Conservation (phyloP, 2,888 invertebrate genomes). For the Pristionchus japonicus region DNA sequence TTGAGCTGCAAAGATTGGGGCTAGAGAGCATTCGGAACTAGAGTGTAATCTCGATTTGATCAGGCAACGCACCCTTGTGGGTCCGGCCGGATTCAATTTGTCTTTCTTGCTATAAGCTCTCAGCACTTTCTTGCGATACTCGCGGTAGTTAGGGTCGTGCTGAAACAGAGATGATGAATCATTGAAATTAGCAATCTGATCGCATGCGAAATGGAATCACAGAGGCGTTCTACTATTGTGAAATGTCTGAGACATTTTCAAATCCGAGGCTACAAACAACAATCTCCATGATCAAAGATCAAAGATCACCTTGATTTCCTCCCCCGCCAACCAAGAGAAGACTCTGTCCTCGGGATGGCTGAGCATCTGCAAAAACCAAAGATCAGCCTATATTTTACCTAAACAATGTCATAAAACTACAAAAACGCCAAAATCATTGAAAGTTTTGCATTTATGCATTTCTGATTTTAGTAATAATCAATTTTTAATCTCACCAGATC, state of each 20-base stretch:
- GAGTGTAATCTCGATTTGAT: neutral
- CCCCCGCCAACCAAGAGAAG: neutral
- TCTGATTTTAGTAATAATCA: too few relatives aligned
- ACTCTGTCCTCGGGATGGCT: neutral
- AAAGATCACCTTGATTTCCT: neutral
- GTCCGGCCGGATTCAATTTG: neutral
- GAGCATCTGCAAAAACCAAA: neutral
- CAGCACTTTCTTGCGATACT: neutral
- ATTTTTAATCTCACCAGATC: neutral
- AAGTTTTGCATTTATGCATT: too few relatives aligned
- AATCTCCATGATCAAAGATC: too few relatives aligned
- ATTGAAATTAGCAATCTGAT: too few relatives aligned
- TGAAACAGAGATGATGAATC: too few relatives aligned
- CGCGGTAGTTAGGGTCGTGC: neutral
- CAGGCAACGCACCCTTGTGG: neutral
- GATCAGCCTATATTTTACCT: neutral
- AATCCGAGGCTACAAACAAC: too few relatives aligned
- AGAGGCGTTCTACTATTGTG: too few relatives aligned
- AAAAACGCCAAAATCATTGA: too few relatives aligned
- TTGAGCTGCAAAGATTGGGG: neutral
- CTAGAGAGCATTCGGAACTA: neutral
- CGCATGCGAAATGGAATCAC: too few relatives aligned
- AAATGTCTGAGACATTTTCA: too few relatives aligned
- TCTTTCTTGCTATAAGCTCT: neutral
- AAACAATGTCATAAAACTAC: neutral